A percentile compares a stretch with the other conserved stretches of the same genome.
These are phyloP conservation scores for Branchellion lobata DNA, from an alignment of 2,888 invertebrate genomes.

Conservation along the genomic window DNA sequence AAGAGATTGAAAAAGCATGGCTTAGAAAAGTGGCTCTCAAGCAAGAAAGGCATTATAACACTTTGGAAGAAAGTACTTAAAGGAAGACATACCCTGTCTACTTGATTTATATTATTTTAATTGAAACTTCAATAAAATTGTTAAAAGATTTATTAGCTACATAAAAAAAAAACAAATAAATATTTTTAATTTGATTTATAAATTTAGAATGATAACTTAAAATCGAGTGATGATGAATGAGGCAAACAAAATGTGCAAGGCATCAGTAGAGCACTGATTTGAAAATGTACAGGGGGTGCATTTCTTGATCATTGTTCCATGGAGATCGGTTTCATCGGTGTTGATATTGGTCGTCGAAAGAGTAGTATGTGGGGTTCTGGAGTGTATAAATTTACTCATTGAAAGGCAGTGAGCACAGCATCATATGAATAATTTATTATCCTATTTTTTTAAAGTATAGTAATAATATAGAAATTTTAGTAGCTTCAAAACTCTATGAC, in stretches of 20 bases:
- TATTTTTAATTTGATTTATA: no score
- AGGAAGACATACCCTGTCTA: conserved; percentile 39
- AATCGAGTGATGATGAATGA: neutral
- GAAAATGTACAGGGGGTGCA: neutral
- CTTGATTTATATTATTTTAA: neutral
- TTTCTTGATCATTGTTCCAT: conserved; percentile 1
- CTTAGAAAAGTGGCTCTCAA: conserved; percentile 44
- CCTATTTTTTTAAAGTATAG: neutral
- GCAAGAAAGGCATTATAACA: conserved; percentile 33
- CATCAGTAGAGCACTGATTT: no score
- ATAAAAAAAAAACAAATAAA: neutral
- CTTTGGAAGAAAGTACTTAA: conserved; percentile 47
- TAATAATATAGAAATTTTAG: no score
- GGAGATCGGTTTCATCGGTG: neutral
- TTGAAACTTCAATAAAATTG: neutral
- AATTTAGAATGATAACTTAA: neutral
- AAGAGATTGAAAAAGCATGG: conserved; percentile 48
- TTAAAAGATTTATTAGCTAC: neutral
- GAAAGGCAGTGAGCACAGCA: neutral
- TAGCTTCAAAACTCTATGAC: no score
- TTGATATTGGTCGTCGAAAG: conserved; percentile 46
- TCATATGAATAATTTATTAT: neutral
- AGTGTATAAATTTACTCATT: conserved; percentile 35
- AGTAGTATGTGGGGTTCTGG: conserved; percentile 52
- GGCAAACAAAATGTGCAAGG: neutral